Evolutionary conservation across 2,797 vertebrate species (phyloP).

Genomic region (Sphaeramia orbicularis): DNA sequence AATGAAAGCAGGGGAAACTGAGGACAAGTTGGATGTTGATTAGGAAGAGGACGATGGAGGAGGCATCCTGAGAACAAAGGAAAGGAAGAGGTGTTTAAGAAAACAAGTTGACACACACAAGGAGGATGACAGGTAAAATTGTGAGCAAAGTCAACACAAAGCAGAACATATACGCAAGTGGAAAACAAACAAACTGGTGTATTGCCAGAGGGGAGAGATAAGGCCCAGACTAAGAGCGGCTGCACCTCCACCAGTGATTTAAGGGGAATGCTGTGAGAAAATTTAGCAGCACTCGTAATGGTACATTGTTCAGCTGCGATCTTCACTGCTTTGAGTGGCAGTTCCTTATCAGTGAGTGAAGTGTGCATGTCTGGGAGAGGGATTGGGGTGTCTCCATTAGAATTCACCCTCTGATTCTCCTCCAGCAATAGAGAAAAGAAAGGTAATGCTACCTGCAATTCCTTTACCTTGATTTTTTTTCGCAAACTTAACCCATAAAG

Average conservation of each 20-base stretch:
- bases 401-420: conserved; percentile 18
- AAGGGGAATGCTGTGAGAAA: conserved; percentile 1
- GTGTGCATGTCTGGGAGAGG: conserved; percentile 7
- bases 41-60: conserved; percentile 8
- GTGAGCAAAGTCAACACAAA: not conserved
- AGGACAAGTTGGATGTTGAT: conserved; percentile 35
- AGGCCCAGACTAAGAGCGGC: not conserved
- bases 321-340: conserved; percentile 18
- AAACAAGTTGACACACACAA: conserved; percentile 23
- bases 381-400: conserved; percentile 21
- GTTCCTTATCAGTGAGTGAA: conserved; percentile 15
- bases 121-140: not conserved
- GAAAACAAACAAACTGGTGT: conserved; percentile 12
- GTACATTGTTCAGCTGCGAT: conserved; percentile 24
- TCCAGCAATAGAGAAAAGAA: not conserved
- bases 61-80: conserved; percentile 4
- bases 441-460: not conserved
- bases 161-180: conserved; percentile 4
- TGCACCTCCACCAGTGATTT: conserved; percentile 6
- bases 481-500: too few species aligned
- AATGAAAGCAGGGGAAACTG: conserved; percentile 28
- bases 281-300: conserved; percentile 8
- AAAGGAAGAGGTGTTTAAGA: not conserved
- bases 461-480: too few species aligned
- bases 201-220: not conserved